Percentiles rank a stretch among this genome's conserved stretches.
Conservation (phyloP, 2,797 vertebrate species). For the Periophthalmus magnuspinnatus region DNA sequence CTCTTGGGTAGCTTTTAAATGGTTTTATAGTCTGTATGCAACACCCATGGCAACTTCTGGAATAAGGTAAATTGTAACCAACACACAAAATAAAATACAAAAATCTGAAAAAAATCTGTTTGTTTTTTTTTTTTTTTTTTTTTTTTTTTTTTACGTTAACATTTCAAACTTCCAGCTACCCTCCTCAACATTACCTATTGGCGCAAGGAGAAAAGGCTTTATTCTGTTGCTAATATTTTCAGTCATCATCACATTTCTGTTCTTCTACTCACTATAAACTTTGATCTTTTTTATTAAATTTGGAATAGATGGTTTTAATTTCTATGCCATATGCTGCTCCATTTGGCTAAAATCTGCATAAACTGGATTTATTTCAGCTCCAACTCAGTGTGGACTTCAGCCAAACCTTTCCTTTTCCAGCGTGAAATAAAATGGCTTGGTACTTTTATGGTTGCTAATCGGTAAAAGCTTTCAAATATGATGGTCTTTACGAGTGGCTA, state of each 20-base stretch:
- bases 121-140: too few species aligned
- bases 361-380: conserved; percentile 1
- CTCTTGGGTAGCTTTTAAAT: too few species aligned
- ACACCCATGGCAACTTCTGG: too few species aligned
- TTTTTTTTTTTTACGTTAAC: too few species aligned
- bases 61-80: too few species aligned
- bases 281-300: neutral
- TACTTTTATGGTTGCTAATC: conserved; percentile 9
- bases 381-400: neutral
- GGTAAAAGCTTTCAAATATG: conserved; percentile 16
- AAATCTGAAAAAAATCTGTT: too few species aligned
- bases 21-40: too few species aligned
- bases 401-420: neutral
- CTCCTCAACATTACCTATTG: neutral
- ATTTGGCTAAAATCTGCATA: neutral
- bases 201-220: neutral
- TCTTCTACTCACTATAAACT: neutral
- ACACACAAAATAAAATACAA: too few species aligned
- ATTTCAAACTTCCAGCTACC: neutral
- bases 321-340: conserved; percentile 9
- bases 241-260: neutral
- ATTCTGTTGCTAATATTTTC: neutral
- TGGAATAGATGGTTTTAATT: neutral
- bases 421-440: neutral
- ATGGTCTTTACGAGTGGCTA: conserved; percentile 16